Evolutionary conservation across 2,888 invertebrate genomes (phyloP), one percentile per base, ranked within the genome.

Genomic region (Ectropis crepuscularia): DNA sequence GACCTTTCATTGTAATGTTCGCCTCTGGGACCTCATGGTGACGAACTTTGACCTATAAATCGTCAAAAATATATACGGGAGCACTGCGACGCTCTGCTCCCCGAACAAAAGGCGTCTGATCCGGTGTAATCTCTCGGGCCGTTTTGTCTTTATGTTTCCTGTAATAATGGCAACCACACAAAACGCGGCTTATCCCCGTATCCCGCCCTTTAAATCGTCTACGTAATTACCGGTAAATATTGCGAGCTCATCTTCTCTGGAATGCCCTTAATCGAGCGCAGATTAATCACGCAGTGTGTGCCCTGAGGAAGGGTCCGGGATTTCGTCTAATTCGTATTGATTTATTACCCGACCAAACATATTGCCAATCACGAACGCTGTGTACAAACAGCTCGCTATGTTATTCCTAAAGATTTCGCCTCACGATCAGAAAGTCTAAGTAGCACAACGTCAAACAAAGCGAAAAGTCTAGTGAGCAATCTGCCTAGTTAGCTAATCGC

Each of bases 11-110:
- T 68, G 65, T 71, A 69, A 74, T 65, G 60, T 68, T 68, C 70
- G 75, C 28, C 51, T 53, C 72, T 75, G 74, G 72, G 76, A 74
- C 74, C 76, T 78, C 80, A 79, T 78, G 78, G 76, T 78, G 69
- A 51, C 65, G 57, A 65, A 61, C 65, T 67, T 61, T 66, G 57
- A 53, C 65, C 57, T 53, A 57, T 51, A 49, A 70, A 61, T 70
- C 69, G 70, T 59, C 77, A 76, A 57, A 66, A 53, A 45, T 68
- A 73, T 73, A 37, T 57, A 39, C 39, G 37, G 63, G 78, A 77
- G 78, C 74, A 76, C 74, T 77, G 79, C 80, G 79, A 80, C 75
- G 74, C 41, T 53, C 58, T 60, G 53, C 61, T 59, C 59, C 67
- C 16, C 63, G 57, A 69, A 72, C 70, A 72, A 70, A 62, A 65